Evolutionary conservation across 2,797 vertebrate species (phyloP).

Genomic region (Lepilemur ruficaudatus): DNA sequence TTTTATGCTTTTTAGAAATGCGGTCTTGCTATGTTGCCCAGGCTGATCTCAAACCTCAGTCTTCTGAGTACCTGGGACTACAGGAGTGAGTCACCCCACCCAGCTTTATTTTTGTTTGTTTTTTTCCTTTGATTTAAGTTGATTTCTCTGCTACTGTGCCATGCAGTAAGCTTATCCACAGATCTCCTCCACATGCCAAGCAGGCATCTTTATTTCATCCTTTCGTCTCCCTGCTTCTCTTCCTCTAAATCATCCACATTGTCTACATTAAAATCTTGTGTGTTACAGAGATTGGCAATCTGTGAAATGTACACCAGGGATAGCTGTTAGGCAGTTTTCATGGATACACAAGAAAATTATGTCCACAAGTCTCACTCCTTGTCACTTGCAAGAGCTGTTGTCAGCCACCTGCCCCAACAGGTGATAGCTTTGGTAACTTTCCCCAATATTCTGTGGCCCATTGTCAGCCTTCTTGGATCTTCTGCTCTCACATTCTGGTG

Average conservation of each 20-base stretch:
- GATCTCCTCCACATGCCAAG: background rate
- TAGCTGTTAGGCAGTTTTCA: background rate
- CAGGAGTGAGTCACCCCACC: background rate
- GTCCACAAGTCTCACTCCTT: background rate
- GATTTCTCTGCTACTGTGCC: background rate
- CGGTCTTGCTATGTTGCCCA: background rate
- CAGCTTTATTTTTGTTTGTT: background rate
- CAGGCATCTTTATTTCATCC: background rate
- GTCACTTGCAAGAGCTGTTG: background rate
- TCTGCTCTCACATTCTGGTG: background rate
- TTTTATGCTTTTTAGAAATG: background rate
- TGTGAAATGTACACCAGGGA: background rate
- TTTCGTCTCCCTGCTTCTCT: background rate
- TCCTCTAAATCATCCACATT: background rate
- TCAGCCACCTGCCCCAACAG: background rate
- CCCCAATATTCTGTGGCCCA: background rate
- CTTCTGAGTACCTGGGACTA: background rate
- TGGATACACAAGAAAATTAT: background rate
- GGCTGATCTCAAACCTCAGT: background rate
- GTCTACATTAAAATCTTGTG: background rate
- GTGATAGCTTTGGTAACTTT: background rate
- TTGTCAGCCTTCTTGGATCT: background rate
- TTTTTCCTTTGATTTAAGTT: background rate
- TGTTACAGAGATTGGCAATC: background rate
- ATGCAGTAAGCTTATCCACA: background rate